Evolutionary conservation across 2,797 vertebrate species (phyloP), one percentile per base, ranked within the genome.

Genomic region (Lithobates sylvaticus): DNA sequence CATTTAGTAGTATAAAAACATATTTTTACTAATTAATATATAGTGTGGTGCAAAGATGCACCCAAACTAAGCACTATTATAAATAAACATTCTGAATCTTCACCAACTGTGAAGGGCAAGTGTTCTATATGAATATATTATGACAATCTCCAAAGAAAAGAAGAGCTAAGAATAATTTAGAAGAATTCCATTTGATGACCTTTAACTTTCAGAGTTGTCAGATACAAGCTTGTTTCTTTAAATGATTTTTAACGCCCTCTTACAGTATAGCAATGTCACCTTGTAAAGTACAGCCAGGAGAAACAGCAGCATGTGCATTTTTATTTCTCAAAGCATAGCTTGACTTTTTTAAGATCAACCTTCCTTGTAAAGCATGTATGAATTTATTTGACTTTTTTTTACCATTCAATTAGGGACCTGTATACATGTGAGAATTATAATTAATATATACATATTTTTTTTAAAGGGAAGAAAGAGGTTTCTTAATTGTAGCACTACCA

Each of bases 191-290:
- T 72, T 34, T 47, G 27, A 26, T 65, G 83, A 78, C 83, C 83
- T 84, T 78, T 84, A 34, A 42, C 27, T 84, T 72, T 76, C 64
- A 69, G 27, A 26, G 27, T 73, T 73, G 36, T 65, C 54, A 72
- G 9, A 79, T 21, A 72, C 69, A 85, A 54, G 58, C 68, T 64
- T 85, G 84, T 72, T 67, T 42, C 69, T 73, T 67, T 79, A 79
- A 79, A 61, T 78, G 76, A 72, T 84, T 84, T 58, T 23, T 18
- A 47, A 54, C 54, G 23, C n/a, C 76, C 58, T 42, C 21, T 27
- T 85, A 16, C 39, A 67, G 16, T 67, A 79, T 79, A 67, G 72
- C 84, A 85, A 85, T 76, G 84, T 85, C 84, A 85, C 84, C 76
- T 85, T 79, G 76, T n/a, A 23, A 29, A 65, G 47, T 50, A 44